Evolutionary conservation across 2,888 invertebrate genomes (phyloP).

Genomic region (Palloptera scutellata): DNA sequence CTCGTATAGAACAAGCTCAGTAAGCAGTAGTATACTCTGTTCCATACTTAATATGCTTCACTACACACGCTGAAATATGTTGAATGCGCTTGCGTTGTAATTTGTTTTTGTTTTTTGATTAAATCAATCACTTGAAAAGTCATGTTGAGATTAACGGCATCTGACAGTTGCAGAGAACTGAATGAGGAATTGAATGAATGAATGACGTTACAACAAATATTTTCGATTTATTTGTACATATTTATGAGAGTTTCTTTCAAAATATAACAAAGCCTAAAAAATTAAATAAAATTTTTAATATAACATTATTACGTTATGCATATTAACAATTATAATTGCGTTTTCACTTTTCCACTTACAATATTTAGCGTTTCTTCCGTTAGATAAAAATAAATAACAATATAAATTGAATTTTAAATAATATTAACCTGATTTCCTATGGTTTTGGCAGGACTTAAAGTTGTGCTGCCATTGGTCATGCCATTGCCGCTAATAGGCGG

Average conservation of each 20-base stretch:
- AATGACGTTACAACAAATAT: no score
- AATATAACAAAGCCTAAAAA: no score
- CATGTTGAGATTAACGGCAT: conserved; percentile 47
- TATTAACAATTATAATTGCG: neutral
- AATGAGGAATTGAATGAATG: no score
- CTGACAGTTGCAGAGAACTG: conserved; percentile 39
- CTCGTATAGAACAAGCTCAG: no score
- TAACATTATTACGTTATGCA: no score
- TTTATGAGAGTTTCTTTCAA: no score
- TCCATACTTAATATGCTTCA: conserved; percentile 13
- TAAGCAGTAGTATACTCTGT: neutral
- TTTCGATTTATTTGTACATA: no score
- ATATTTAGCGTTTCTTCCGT: neutral
- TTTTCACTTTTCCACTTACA: no score
- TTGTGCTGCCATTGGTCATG: conserved; percentile 64
- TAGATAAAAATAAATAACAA: conserved; percentile 1
- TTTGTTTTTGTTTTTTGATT: conserved; percentile 41
- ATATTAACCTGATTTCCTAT: conserved; percentile 55
- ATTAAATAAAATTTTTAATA: no score
- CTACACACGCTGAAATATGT: conserved; percentile 6
- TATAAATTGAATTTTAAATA: neutral
- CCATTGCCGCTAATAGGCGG: conserved; percentile 69
- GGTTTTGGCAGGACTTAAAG: conserved; percentile 37
- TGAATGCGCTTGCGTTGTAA: no score
- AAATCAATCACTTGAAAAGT: conserved; percentile 29